Conservation (phyloP, 2,797 vertebrate species). For the Thalassophryne amazonica region DNA sequence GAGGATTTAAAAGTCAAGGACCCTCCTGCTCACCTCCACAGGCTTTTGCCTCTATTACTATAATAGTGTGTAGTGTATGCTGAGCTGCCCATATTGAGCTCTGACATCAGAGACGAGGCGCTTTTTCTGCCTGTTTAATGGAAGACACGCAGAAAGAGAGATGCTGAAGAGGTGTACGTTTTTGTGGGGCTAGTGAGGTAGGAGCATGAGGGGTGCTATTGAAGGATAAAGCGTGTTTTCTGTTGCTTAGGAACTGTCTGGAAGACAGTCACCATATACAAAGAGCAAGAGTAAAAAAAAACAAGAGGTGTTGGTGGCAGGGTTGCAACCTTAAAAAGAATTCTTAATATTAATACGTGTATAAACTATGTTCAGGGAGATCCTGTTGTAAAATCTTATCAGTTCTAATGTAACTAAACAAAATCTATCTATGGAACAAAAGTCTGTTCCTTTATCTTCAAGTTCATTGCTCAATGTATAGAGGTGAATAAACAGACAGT, state of each 20-base stretch:
- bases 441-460: too few species aligned
- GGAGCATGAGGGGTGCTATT: slow-evolving; percentile 34
- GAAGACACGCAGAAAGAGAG: slow-evolving; percentile 45
- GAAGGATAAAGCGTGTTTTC: slow-evolving; percentile 62
- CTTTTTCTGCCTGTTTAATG: slow-evolving; percentile 45
- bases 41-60: slow-evolving; percentile 50
- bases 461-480: too few species aligned
- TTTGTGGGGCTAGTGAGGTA: slow-evolving; percentile 25
- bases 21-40: slow-evolving; percentile 28
- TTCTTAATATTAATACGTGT: background rate
- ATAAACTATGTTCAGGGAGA: too few species aligned
- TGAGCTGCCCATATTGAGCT: slow-evolving; percentile 29
- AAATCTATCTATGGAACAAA: too few species aligned
- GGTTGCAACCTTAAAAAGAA: slow-evolving; percentile 28
- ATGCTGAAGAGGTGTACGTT: slow-evolving; percentile 38
- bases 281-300: slow-evolving; percentile 28
- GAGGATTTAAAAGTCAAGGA: slow-evolving; percentile 48
- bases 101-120: slow-evolving; percentile 48
- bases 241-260: slow-evolving; percentile 80
- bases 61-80: slow-evolving; percentile 15
- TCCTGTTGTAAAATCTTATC: too few species aligned
- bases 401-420: too few species aligned
- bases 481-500: too few species aligned
- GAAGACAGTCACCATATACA: slow-evolving; percentile 42
- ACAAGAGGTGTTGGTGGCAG: slow-evolving; percentile 8